These are phyloP conservation scores for Ornithoptera alexandrae DNA, from an alignment of 2,888 invertebrate genomes.

Conservation along the genomic window DNA sequence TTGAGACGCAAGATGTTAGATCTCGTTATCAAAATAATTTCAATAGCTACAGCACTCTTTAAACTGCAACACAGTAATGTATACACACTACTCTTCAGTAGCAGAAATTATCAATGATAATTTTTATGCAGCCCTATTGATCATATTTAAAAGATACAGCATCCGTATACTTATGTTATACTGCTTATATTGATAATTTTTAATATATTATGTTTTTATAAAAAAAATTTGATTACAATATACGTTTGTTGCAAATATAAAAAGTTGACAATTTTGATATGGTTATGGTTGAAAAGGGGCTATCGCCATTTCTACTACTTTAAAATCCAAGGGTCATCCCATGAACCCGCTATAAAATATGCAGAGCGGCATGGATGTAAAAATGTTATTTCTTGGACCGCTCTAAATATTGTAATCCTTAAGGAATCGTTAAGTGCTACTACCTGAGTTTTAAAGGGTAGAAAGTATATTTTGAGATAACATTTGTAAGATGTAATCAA, in stretches of 20 bases:
- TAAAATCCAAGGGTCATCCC: constrained; percentile 69
- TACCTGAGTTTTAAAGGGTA: constrained; percentile 45
- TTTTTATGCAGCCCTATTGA: no score
- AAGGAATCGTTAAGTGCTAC: constrained; percentile 69
- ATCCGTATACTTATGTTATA: no score
- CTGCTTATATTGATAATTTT: no score
- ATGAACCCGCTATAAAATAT: constrained; percentile 75
- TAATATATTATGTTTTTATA: no score
- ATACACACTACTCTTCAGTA: no score
- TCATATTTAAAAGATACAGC: no score
- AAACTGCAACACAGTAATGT: no score
- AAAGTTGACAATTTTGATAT: background rate
- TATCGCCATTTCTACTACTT: constrained; percentile 8
- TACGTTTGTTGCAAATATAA: background rate
- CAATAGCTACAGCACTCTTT: no score
- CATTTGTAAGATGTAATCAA: background rate
- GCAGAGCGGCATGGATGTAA: constrained; percentile 70
- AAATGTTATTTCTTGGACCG: constrained; percentile 76
- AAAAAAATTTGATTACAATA: no score
- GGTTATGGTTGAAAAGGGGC: background rate
- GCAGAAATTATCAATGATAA: no score
- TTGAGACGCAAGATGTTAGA: no score
- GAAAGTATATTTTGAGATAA: constrained; percentile 9
- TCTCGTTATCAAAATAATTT: no score
- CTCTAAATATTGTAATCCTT: constrained; percentile 72